Percentiles rank a stretch among this genome's conserved stretches.
Conservation (phyloP, 1,140 invertebrate species). For the Cydia pomonella region DNA sequence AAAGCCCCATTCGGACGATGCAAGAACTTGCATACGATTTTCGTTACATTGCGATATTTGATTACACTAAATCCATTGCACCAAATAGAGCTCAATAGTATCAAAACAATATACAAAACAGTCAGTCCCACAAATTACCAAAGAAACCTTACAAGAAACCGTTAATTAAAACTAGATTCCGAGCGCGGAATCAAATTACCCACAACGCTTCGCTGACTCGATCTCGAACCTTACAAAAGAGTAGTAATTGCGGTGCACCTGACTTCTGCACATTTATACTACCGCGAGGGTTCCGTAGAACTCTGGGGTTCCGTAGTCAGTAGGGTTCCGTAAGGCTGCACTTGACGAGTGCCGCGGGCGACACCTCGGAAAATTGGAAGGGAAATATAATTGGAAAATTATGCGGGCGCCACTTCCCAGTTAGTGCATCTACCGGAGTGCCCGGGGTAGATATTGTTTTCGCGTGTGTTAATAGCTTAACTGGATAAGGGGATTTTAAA, state of each 20-base stretch:
- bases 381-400: constrained; percentile 81
- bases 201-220: background rate
- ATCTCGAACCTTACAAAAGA: constrained; percentile 36
- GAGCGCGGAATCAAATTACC: constrained; percentile 12
- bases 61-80: too few relatives aligned
- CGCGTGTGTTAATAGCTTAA: constrained; percentile 31
- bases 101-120: background rate
- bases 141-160: background rate
- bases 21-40: too few relatives aligned
- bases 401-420: constrained; percentile 74
- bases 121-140: background rate
- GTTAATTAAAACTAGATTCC: constrained; percentile 20
- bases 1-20: too few relatives aligned
- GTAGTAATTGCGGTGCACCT: constrained; percentile 48
- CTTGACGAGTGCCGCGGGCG: constrained; percentile 77
- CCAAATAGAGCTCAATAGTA: too few relatives aligned
- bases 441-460: constrained; percentile 50
- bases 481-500: constrained; percentile 30
- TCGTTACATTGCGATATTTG: too few relatives aligned
- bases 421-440: constrained; percentile 56
- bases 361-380: constrained; percentile 79
- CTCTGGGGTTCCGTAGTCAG: background rate
- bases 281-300: constrained; percentile 7
- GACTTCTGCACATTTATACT: constrained; percentile 44
- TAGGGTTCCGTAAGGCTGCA: constrained; percentile 58